phyloP scores from a whole-genome alignment of 2,797 vertebrate species.

The Euphonia xanthogaster region DNA sequence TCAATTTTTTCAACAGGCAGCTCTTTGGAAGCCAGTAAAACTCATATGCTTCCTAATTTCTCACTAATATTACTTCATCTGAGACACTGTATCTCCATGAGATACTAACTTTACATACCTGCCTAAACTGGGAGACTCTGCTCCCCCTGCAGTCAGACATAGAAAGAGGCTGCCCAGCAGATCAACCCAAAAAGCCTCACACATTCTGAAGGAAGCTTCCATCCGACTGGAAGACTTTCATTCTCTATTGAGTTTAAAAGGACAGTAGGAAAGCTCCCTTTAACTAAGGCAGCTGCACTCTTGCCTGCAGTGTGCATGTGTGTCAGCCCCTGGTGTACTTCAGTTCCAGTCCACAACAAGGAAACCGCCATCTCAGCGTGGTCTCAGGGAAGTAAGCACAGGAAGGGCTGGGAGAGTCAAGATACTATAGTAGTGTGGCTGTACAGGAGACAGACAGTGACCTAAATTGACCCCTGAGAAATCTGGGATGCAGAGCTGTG shows the following conservation, averaged over 20 bases:
- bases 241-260: not conserved
- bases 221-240: not conserved
- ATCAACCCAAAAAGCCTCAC: not conserved
- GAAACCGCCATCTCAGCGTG: accelerated
- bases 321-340: not conserved
- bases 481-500: not conserved
- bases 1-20: not conserved
- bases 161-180: not conserved
- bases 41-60: not conserved
- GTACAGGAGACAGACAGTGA: not conserved
- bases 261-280: not conserved
- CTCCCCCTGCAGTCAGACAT: not conserved
- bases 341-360: not conserved
- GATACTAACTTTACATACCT: not conserved
- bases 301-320: not conserved
- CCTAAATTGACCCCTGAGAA: not conserved
- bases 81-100: not conserved
- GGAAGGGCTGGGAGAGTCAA: not conserved
- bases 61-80: not conserved
- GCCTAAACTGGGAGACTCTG: not conserved
- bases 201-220: not conserved
- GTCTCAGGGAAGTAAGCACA: not conserved
- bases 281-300: not conserved
- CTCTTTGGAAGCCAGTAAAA: not conserved
- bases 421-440: too few relatives aligned